Evolutionary conservation across 2,797 vertebrate genomes (phyloP).

Genomic region (Liasis olivaceus): DNA sequence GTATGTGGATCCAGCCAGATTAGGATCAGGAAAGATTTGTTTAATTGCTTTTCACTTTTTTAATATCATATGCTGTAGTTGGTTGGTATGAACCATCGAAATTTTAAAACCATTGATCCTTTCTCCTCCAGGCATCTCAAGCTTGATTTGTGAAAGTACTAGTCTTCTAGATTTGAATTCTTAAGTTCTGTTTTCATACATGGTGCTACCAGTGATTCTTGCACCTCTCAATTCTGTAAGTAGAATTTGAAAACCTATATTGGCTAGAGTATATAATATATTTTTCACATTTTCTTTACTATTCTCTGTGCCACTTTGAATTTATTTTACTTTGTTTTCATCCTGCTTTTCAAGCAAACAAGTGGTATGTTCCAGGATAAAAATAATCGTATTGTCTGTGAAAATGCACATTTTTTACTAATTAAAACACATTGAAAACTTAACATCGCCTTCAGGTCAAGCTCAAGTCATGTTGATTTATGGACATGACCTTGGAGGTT

Average conservation of each 20-base stretch:
- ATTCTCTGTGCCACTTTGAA: background rate
- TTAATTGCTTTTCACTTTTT: background rate
- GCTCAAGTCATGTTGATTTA: background rate
- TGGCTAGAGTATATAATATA: background rate
- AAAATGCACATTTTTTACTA: background rate
- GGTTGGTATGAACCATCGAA: background rate
- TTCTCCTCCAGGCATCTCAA: background rate
- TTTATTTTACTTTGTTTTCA: background rate
- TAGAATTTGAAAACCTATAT: background rate
- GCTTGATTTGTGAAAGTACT: background rate
- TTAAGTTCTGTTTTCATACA: conserved; percentile 2
- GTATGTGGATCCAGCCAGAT: background rate
- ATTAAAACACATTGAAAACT: background rate
- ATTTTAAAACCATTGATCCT: background rate
- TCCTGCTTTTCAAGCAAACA: background rate
- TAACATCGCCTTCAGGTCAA: background rate
- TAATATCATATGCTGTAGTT: background rate
- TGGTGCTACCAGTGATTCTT: background rate
- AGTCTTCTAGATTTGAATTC: background rate
- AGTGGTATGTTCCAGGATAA: background rate
- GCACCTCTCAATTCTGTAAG: background rate
- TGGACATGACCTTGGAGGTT: background rate
- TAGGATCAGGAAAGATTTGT: background rate
- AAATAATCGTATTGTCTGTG: background rate
- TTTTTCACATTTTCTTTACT: background rate